These are phyloP conservation scores for Amorpha juglandis DNA, from an alignment of 2,888 invertebrate genomes.

Conservation along the genomic window DNA sequence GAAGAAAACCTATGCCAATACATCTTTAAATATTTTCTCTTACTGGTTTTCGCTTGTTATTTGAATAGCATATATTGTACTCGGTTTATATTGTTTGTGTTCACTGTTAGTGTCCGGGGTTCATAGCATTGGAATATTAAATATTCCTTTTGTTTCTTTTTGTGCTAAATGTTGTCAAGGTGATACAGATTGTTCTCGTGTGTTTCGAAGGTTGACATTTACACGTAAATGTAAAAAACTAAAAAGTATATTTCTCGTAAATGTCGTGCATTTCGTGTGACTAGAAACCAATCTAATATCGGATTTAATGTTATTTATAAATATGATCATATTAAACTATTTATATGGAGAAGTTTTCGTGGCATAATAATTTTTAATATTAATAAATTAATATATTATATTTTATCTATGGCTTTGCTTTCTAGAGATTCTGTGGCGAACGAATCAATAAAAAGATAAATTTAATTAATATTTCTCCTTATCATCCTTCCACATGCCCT, in stretches of 20 bases:
- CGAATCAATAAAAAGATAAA: too few species aligned
- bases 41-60: not conserved
- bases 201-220: not conserved
- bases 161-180: not conserved
- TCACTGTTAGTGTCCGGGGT: constrained; percentile 25
- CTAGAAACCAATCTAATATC: not conserved
- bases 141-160: constrained; percentile 31
- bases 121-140: constrained; percentile 38
- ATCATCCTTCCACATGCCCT: too few species aligned
- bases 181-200: not conserved
- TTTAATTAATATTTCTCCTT: too few species aligned
- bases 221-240: not conserved
- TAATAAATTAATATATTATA: too few species aligned
- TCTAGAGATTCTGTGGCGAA: too few species aligned
- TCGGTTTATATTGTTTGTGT: constrained; percentile 52
- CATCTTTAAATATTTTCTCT: constrained; percentile 13
- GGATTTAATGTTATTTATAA: not conserved
- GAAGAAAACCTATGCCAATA: too few species aligned
- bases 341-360: too few species aligned
- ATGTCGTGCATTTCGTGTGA: not conserved
- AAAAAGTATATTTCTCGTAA: not conserved
- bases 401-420: too few species aligned
- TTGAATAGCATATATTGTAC: constrained; percentile 43
- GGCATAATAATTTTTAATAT: too few species aligned
- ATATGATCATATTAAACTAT: too few species aligned